Conservation (phyloP, 2,888 invertebrate species). For the Drosophila mettleri region DNA sequence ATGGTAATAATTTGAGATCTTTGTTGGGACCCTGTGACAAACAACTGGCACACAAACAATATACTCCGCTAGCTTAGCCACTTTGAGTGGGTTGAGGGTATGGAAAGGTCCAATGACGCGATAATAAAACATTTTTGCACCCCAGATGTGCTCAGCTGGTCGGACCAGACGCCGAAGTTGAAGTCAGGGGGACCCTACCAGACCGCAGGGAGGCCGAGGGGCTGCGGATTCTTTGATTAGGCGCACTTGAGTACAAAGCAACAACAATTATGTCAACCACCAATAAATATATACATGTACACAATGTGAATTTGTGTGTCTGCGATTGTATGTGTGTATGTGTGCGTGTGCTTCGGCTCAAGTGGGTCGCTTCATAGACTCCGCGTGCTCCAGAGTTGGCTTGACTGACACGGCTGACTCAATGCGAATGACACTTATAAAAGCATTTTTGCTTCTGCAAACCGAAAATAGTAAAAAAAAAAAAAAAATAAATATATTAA, state of each 20-base stretch:
- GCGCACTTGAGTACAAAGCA: constrained; percentile 47
- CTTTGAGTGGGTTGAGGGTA: constrained; percentile 1
- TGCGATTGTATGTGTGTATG: background rate
- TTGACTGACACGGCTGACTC: background rate
- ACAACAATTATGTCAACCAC: constrained; percentile 25
- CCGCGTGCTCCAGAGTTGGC: constrained; percentile 2
- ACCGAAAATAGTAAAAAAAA: constrained; percentile 16
- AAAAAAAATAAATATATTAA: constrained; percentile 11
- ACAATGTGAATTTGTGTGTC: background rate
- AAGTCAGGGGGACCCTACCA: constrained; percentile 21
- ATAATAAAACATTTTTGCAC: constrained; percentile 64
- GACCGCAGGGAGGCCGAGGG: constrained; percentile 9
- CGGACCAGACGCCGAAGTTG: constrained; percentile 12
- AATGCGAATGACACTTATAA: no score
- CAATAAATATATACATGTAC: constrained; percentile 27
- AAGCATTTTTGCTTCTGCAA: no score
- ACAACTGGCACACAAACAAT: background rate
- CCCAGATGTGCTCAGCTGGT: constrained; percentile 44
- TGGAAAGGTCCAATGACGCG: constrained; percentile 49
- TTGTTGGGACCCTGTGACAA: background rate
- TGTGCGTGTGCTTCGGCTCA: constrained; percentile 34
- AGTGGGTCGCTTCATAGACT: constrained; percentile 70
- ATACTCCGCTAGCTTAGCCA: background rate
- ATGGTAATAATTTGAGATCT: no score
- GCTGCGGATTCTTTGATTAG: constrained; percentile 44